Evolutionary conservation across 2,888 invertebrate species (phyloP).

Genomic region (Carterocephalus palaemon): DNA sequence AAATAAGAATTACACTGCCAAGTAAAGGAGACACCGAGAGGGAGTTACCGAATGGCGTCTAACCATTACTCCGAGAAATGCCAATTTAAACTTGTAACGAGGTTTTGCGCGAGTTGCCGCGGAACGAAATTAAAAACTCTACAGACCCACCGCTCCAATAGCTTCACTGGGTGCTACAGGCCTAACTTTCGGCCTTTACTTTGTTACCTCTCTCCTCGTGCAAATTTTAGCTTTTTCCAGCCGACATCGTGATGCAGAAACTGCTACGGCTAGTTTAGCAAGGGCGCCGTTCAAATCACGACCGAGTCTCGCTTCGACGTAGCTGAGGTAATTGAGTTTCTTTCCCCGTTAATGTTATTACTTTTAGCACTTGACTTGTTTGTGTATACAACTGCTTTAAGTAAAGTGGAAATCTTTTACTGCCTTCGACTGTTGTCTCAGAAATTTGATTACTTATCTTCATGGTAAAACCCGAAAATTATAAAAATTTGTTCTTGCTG

Average conservation of each 20-base stretch:
- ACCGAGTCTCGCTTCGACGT: slow-evolving; percentile 10
- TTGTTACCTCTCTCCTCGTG: slow-evolving; percentile 59
- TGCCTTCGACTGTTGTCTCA: slow-evolving; percentile 1
- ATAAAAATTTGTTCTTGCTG: too few species aligned
- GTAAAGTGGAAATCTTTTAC: slow-evolving; percentile 15
- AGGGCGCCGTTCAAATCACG: slow-evolving; percentile 20
- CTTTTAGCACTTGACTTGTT: slow-evolving; percentile 25
- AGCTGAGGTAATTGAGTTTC: slow-evolving; percentile 24
- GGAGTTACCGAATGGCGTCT: slow-evolving; percentile 64
- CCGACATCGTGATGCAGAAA: slow-evolving; percentile 49
- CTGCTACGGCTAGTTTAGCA: slow-evolving; percentile 21
- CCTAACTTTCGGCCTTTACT: slow-evolving; percentile 68
- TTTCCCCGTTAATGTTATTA: slow-evolving; percentile 20
- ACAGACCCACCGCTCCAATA: slow-evolving; percentile 56
- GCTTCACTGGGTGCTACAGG: slow-evolving; percentile 62
- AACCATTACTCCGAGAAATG: slow-evolving; percentile 75
- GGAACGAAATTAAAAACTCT: slow-evolving; percentile 76
- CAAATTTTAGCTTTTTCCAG: slow-evolving; percentile 54
- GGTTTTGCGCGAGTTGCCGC: slow-evolving; percentile 73
- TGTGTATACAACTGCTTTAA: slow-evolving; percentile 14
- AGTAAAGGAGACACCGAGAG: slow-evolving; percentile 58
- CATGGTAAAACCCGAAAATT: too few species aligned
- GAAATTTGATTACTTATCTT: slow-evolving; percentile 2
- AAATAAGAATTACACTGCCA: slow-evolving; percentile 66
- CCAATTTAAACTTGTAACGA: slow-evolving; percentile 79